Base-by-base conservation (phyloP, 2,113 vertebrate genomes). In the Rostratula benghalensis region DNA sequence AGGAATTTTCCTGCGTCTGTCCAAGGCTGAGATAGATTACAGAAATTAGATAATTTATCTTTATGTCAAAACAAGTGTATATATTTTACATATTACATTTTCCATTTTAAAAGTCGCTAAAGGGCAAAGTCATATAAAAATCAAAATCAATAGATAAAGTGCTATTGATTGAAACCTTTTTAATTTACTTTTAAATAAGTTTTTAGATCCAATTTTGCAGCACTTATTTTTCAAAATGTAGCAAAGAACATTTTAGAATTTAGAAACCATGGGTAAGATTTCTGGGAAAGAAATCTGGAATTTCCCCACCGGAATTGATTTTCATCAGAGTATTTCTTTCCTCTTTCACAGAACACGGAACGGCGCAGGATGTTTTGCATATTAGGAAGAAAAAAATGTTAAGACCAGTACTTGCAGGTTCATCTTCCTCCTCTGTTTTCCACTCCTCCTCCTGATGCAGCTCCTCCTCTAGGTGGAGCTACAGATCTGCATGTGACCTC, bases 21-120 rank as follows among this genome's bases (percentile, higher is more conserved):
- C 65, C 48, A 81, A 90, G 56, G 22, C 60, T 93, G 90, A 93
- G 83, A 93, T 84, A 94, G 88, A 94, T 96, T 92, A 82, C 45
- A 92, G 80, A 96, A 95, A 92, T 93, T 71, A 89, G 65, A 84
- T 92, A 92, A 95, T 96, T 92, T 92, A 90, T 96, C 92, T 96
- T 96, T 83, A 75, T 91, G 95, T 96, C 95, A 93, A 84, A 96
- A 82, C 48, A 89, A 79, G 39, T 81, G 45, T 69, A 68, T 87
- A 41, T 92, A 75, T 87, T 96, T 96, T 95, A 94, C 93, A 79
- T 96, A 89, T 21, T 89, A 48, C 6, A 23, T 92, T 95, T 96
- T 94, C 92, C 60, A 93, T 81, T 96, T 87, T 92, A 73, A 43
- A 94, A 90, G 60, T 53, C 35, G 33, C 76, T 95, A 81, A 89